A percentile compares a stretch with the other conserved stretches of the same genome.
These are phyloP conservation scores for Cantharis rustica DNA, from an alignment of 2,888 invertebrate genomes.

Conservation along the genomic window DNA sequence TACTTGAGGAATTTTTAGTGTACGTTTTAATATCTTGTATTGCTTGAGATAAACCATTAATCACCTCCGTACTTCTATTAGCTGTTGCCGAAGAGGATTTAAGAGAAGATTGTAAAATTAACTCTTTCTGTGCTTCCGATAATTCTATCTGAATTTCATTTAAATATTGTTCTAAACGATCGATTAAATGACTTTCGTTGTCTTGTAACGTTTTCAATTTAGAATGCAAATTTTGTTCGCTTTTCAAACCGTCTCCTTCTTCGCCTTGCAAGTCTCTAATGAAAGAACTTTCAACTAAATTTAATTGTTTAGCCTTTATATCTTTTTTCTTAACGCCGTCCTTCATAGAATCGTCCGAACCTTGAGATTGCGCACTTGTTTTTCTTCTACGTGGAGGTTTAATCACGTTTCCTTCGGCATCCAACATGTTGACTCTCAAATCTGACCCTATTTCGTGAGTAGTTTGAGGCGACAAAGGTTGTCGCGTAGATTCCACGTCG, in stretches of 20 bases:
- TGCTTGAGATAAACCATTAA: conserved; percentile 66
- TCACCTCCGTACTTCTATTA: conserved; percentile 68
- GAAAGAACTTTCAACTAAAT: conserved; percentile 51
- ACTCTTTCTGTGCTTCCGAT: conserved; percentile 67
- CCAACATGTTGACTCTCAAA: conserved; percentile 52
- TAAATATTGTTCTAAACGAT: conserved; percentile 51
- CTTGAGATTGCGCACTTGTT: conserved; percentile 42
- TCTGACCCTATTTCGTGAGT: conserved; percentile 57
- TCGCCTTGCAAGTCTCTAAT: conserved; percentile 62
- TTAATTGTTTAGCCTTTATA: conserved; percentile 50
- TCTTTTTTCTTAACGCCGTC: conserved; percentile 45
- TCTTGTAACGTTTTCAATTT: conserved; percentile 55
- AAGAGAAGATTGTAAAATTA: conserved; percentile 66
- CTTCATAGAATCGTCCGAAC: conserved; percentile 60
- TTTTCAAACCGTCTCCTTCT: conserved; percentile 62
- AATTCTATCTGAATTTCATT: conserved; percentile 62
- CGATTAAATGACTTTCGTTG: conserved; percentile 46
- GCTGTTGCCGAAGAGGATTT: conserved; percentile 71
- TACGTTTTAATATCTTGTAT: conserved; percentile 68
- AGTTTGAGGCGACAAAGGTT: conserved; percentile 50
- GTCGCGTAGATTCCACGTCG: conserved; percentile 41
- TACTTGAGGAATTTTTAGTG: conserved; percentile 59
- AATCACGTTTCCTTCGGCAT: conserved; percentile 58
- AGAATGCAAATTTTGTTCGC: conserved; percentile 57
- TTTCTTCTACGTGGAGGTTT: conserved; percentile 48